A percentile compares a stretch with the other conserved stretches of the same genome.
These are phyloP conservation scores for Lamellibrachia satsuma DNA, from an alignment of 2,888 invertebrate genomes.

Conservation along the genomic window DNA sequence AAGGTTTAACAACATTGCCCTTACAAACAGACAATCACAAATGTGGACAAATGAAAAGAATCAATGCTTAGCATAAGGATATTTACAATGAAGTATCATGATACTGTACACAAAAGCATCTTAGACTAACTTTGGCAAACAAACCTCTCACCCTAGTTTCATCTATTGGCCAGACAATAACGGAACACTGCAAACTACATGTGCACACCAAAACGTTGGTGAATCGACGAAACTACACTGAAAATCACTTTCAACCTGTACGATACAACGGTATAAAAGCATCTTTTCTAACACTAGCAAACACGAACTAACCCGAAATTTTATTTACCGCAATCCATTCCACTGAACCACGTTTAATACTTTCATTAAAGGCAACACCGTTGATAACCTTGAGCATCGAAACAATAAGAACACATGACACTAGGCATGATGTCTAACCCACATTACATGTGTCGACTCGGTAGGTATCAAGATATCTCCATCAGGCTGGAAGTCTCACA, in stretches of 20 bases:
- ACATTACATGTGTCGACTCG: neutral
- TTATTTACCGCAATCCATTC: neutral
- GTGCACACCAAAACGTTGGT: neutral
- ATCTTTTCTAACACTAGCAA: neutral
- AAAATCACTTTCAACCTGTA: constrained; percentile 17
- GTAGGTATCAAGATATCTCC: neutral
- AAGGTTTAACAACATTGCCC: neutral
- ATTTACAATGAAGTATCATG: constrained; percentile 3
- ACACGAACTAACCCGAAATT: neutral
- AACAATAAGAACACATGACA: neutral
- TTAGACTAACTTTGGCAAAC: neutral
- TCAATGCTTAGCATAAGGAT: neutral
- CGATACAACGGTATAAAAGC: neutral
- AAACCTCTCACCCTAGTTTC: neutral
- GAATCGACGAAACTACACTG: neutral
- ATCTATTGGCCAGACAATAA: neutral
- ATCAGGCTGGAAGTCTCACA: neutral
- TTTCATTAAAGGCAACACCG: neutral
- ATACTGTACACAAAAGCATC: constrained; percentile 17
- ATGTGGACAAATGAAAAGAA: neutral
- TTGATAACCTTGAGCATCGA: constrained; percentile 8
- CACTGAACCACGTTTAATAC: neutral
- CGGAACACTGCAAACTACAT: neutral
- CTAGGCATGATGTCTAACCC: neutral
- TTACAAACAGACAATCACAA: constrained; percentile 5